Base-by-base conservation (phyloP, 2,113 vertebrate species). In the Chrysochloris asiatica region DNA sequence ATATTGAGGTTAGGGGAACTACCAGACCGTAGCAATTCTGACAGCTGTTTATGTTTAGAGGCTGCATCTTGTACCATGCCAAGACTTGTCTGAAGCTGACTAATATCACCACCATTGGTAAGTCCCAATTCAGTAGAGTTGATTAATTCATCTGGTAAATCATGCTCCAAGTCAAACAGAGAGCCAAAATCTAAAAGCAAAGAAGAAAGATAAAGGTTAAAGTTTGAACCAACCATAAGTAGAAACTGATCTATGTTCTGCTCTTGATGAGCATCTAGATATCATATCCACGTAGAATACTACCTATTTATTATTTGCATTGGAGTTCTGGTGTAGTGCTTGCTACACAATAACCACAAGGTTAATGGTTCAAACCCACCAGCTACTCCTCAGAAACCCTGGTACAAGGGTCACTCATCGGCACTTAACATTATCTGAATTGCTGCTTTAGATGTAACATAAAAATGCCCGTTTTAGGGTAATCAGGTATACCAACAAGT, bases 111-210 rank as follows among this genome's bases (percentile, higher is more conserved):
- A 93, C 99, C 99, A 50, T 99, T 99, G 93, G 98, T 98, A 94
- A 99, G 97, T 86, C 98, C 98, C 97, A 99, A 96, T 96, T 99
- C 99, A 2, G 98, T 98, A 63, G 99, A 99, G 98, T 95, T 99
- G 97, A 99, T 99, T 95, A 99, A 98, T 97, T 99, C 99, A 94
- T 99, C 99, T 71, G 99, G 99, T 95, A 99, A 98, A 97, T 99
- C 99, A 2, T 99, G 99, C 96, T 99, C 99, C 97, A 99, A 96
- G 97, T 99, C 99, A 95, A 99, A 99, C 1, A 99, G 98, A 4
- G 99, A 99, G 95, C 99, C 98, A 96, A 99, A 99, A 99, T 99
- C 99, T 99, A 96, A 92, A 95, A 94, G 61, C 9, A 88, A 93
- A 93, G 59, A 96, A 92, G 79, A 89, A 96, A 97, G 92, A 86